Percentiles rank a stretch among this genome's conserved stretches.
Evolutionary conservation across 2,113 vertebrate genomes (phyloP).

Genomic region (Dendrocopos noguchii): DNA sequence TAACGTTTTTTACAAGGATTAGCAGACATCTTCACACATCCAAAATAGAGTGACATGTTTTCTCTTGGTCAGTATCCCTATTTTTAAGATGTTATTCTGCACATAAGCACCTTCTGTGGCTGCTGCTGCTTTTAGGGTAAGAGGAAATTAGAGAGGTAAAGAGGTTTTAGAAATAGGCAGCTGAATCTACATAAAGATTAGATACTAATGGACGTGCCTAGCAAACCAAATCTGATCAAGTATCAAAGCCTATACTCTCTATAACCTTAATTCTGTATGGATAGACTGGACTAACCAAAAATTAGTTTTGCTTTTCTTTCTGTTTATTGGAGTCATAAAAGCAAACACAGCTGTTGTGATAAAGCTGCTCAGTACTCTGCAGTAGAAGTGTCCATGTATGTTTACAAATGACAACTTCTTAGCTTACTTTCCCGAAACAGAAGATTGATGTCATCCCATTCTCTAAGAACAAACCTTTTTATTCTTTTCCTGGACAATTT

Average conservation of each 20-base stretch:
- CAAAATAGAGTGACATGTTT: background rate
- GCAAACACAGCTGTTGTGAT: background rate
- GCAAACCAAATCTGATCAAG: background rate
- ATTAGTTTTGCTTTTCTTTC: background rate
- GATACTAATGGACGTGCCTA: background rate
- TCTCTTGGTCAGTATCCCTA: background rate
- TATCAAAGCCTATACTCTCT: background rate
- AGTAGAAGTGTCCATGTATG: background rate
- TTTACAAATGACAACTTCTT: background rate
- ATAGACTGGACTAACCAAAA: background rate
- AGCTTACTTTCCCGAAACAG: background rate
- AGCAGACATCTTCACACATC: background rate
- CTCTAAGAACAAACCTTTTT: background rate
- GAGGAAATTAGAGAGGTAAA: background rate
- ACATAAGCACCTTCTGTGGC: background rate
- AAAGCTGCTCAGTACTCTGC: background rate
- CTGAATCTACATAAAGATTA: background rate
- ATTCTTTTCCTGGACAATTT: background rate
- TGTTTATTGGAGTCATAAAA: background rate
- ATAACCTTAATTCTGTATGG: background rate
- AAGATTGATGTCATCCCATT: background rate
- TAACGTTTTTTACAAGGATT: background rate
- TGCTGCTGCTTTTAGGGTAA: background rate
- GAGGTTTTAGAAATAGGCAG: background rate
- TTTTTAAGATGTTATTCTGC: background rate